Conservation (phyloP, 2,113 vertebrate genomes). For the Oreochromis aureus region DNA sequence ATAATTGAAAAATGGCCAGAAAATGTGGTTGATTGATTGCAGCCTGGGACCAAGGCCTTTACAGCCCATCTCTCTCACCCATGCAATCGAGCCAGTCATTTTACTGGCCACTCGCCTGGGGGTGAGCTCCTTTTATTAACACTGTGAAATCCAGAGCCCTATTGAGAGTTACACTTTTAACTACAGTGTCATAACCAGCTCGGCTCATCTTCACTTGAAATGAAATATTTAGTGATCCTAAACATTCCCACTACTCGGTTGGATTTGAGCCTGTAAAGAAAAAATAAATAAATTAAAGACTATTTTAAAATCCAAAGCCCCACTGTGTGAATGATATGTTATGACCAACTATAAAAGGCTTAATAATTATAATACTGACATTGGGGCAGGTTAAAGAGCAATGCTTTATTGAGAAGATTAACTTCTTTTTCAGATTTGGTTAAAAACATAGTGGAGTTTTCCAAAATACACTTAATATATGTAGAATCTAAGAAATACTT, state of each 20-base stretch:
- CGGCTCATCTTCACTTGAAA: constrained; percentile 26
- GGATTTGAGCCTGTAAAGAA: constrained; percentile 13
- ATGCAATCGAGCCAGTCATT: constrained; percentile 51
- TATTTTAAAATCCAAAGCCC: constrained; percentile 47
- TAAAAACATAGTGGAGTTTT: not conserved
- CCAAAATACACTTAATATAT: not conserved
- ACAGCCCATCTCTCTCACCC: constrained; percentile 23
- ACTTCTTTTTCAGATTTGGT: not conserved
- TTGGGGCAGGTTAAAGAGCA: not conserved
- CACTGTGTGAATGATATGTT: constrained; percentile 23
- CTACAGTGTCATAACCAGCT: constrained; percentile 40
- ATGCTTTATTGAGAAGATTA: not conserved
- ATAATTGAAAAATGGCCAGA: constrained; percentile 50
- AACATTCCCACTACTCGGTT: not conserved
- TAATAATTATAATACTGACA: constrained; percentile 9
- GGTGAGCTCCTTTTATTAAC: constrained; percentile 51
- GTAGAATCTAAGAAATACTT: not conserved
- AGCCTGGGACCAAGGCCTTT: constrained; percentile 36
- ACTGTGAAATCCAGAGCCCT: constrained; percentile 25
- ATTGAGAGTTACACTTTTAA: constrained; percentile 49
- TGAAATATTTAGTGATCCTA: constrained; percentile 56
- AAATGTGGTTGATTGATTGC: constrained; percentile 56
- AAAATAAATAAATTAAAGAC: not conserved
- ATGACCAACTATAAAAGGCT: constrained; percentile 17
- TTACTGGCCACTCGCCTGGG: constrained; percentile 47